Evolutionary conservation across 2,888 invertebrate genomes (phyloP), one percentile per base, ranked within the genome.

Genomic region (Ommatoiulus sabulosus): DNA sequence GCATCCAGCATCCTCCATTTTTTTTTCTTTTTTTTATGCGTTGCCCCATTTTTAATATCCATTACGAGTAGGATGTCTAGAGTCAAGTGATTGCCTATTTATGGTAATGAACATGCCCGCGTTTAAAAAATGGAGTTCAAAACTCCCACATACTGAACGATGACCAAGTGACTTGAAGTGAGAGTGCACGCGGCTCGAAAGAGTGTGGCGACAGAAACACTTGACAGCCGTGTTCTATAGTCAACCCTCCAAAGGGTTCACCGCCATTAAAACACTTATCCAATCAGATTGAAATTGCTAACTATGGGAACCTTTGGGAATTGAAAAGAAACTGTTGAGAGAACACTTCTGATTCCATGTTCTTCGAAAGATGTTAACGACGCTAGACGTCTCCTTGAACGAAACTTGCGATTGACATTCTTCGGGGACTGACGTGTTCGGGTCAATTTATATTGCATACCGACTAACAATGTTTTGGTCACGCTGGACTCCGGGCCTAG

Each of bases 231-330:
- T 24, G 72, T 72, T 72, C n/a, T n/a, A n/a, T n/a, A 57, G 7
- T 15, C 80, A 80, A 7, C 20, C 10, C 80, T 80, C 80, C 80
- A 80, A 80, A 80, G 80, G 80, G 80, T 80, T 80, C 80, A 80
- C 80, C 80, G 80, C 80, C 80, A 80, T 80, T 35, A 24, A 80
- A 35, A 35, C 35, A 80, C 80, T 80, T 80, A 35, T 35, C 80
- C 80, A 80, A 80, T 80, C 80, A 80, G 80, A 80, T 35, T 35
- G 35, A 12, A 80, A 80, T 20, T 72, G 72, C 72, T 20, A 72
- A 72, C n/a, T n/a, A 72, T 20, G 72, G 24, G 20, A 52, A 52
- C 35, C 20, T 35, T n/a, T 80, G 80, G 80, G 35, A 3, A 80
- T 80, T 80, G 80, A 35, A 80, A 24, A 80, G 24, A 10, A 80